Percentiles rank a stretch among this genome's conserved stretches.
phyloP scores from a whole-genome alignment of 2,797 vertebrate genomes.

The Mus spretus region DNA sequence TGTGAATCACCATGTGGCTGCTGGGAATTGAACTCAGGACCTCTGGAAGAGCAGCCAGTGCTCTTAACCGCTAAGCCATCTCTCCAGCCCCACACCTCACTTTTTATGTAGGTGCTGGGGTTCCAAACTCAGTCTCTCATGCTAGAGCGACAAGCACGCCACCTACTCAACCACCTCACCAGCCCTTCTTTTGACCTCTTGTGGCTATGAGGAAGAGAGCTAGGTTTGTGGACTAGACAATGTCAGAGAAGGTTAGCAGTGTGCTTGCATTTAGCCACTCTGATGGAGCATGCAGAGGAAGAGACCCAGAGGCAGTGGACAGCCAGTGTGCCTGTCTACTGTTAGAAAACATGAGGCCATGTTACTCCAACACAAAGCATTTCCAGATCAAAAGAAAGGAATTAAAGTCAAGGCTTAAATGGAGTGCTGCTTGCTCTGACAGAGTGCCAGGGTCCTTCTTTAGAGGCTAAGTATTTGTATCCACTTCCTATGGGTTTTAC shows the following conservation, averaged over 20 bases:
- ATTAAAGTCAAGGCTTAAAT: background rate
- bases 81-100: too few relatives aligned
- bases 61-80: too few relatives aligned
- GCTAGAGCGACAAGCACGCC: fast-evolving
- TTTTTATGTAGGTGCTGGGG: background rate
- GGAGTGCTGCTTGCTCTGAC: background rate
- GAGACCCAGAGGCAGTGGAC: background rate
- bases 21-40: too few relatives aligned
- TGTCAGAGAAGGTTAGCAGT: background rate
- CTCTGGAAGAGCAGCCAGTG: too few relatives aligned
- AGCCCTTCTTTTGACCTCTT: background rate
- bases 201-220: background rate
- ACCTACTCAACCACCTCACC: too few relatives aligned
- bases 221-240: background rate
- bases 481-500: background rate
- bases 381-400: background rate
- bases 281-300: background rate
- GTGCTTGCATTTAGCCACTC: background rate
- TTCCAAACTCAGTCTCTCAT: background rate
- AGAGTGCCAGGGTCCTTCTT: background rate
- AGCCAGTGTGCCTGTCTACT: background rate
- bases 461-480: background rate
- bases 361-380: background rate
- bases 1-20: too few relatives aligned
- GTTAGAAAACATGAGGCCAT: background rate